Evolutionary conservation across 2,113 vertebrate species (phyloP), one percentile per base, ranked within the genome.

Genomic region (Macaca nemestrina): DNA sequence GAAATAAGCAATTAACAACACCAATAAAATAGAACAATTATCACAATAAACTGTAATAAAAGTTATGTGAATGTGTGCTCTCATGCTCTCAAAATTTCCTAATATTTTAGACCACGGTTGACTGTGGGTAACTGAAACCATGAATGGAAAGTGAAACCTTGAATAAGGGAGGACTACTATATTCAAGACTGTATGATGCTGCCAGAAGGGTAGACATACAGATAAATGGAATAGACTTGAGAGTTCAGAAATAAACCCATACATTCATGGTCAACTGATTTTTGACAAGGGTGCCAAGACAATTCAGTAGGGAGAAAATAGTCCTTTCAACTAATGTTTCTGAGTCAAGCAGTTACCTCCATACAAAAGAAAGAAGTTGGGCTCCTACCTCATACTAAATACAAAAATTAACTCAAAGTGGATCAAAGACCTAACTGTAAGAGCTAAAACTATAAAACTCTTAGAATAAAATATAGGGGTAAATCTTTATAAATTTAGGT

Each of bases 291-390:
- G 8, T 45, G 35, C 38, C 35, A 61, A 70, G 48, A 81, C 12
- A 83, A 86, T 82, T 61, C 38, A 73, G 25, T 43, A 10, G 16
- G 12, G 32, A 40, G 67, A 85, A 55, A 59, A 57, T 6, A 5
- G 1, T 94, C 25, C 50, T 96, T 94, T 87, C 59, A 72, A 90
- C 57, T 90, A 72, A 90, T 48, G 68, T 96, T 84, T 76, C 40
- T 93, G 32, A 48, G n/a, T 40, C 68, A 76, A 76, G 43, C 59
- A 40, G 48, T 61, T 70, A 70, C 38, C 23, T 35, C 50, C 14
- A 17, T 27, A 27, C 4, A 79, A 82, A 93, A 94, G 83, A 94
- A 45, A 45, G 32, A 80, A 52, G 11, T 52, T 92, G 80, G 57
- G 12, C 17, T 30, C 64, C 27, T 85, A 48, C 45, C 5, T 94